phyloP scores from a whole-genome alignment of 2,797 vertebrate genomes.

The Lemur catta region DNA sequence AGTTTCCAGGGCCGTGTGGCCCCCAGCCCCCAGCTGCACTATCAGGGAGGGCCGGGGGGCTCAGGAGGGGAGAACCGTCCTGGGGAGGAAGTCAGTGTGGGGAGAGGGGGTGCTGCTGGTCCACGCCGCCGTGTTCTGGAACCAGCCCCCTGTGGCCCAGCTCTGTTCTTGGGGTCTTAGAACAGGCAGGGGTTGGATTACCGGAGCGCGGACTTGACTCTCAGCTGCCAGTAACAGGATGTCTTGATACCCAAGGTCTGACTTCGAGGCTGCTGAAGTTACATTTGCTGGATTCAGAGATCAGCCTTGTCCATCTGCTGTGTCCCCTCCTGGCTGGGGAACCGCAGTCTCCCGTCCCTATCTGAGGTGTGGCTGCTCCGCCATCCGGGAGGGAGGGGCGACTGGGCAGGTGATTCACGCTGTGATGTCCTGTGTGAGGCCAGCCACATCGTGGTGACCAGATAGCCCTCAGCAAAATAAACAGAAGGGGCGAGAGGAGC shows the following conservation, averaged over 20 bases:
- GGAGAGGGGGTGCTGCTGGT: rapidly evolving
- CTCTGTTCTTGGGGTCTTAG: too few species aligned
- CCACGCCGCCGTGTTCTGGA: rapidly evolving
- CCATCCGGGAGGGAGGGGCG: neutral
- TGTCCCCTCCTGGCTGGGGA: neutral
- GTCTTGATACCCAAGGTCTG: neutral
- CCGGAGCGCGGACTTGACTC: rapidly evolving
- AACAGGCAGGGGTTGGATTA: rapidly evolving
- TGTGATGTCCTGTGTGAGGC: neutral
- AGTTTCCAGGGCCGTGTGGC: neutral
- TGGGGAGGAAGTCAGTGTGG: too few species aligned
- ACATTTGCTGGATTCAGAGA: neutral
- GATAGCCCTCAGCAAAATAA: neutral
- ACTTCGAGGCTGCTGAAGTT: neutral
- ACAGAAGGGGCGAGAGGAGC: too few species aligned
- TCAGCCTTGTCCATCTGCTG: neutral
- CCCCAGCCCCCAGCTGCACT: neutral
- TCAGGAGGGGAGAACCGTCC: rapidly evolving
- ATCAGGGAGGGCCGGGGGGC: neutral
- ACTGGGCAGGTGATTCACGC: rapidly evolving
- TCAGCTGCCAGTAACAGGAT: rapidly evolving
- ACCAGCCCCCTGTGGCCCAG: too few species aligned
- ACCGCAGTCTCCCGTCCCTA: neutral
- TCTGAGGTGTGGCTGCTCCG: neutral
- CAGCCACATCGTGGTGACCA: neutral